A percentile compares a stretch with the other conserved stretches of the same genome.
These are phyloP conservation scores for Charina bottae DNA, from an alignment of 2,113 vertebrate species.

Conservation along the genomic window DNA sequence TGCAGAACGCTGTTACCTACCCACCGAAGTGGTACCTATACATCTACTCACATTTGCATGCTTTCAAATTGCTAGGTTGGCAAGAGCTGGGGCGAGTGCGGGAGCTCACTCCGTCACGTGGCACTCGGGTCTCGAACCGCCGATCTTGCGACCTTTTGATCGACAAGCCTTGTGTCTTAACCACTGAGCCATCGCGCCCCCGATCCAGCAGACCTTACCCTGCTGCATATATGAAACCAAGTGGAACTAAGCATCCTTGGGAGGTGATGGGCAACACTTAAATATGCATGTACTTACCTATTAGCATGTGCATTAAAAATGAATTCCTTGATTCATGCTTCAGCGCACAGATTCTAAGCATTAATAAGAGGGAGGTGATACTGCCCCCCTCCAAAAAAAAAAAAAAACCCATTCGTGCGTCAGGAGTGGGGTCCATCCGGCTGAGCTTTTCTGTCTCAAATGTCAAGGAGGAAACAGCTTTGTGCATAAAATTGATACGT, in stretches of 20 bases:
- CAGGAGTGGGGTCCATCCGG: not conserved
- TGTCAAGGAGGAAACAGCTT: not conserved
- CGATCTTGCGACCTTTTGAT: no score
- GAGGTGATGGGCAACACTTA: not conserved
- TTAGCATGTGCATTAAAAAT: accelerated
- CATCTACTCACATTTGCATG: no score
- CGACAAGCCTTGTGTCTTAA: no score
- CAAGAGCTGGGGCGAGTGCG: no score
- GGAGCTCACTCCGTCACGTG: no score
- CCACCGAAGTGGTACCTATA: no score
- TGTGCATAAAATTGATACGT: conserved; percentile 5
- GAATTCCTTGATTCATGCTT: not conserved
- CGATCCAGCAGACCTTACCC: not conserved
- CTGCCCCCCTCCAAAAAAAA: accelerated
- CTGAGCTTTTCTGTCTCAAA: not conserved
- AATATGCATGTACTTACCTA: not conserved
- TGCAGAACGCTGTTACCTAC: no score
- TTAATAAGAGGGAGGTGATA: not conserved
- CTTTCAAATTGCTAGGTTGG: no score
- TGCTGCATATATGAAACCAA: not conserved
- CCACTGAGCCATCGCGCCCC: no score
- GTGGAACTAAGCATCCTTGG: not conserved
- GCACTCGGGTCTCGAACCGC: no score
- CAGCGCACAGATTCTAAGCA: accelerated
- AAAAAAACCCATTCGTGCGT: no score